These are phyloP conservation scores for Tetraneura akinire DNA, from an alignment of 1,140 invertebrate species.

Conservation along the genomic window DNA sequence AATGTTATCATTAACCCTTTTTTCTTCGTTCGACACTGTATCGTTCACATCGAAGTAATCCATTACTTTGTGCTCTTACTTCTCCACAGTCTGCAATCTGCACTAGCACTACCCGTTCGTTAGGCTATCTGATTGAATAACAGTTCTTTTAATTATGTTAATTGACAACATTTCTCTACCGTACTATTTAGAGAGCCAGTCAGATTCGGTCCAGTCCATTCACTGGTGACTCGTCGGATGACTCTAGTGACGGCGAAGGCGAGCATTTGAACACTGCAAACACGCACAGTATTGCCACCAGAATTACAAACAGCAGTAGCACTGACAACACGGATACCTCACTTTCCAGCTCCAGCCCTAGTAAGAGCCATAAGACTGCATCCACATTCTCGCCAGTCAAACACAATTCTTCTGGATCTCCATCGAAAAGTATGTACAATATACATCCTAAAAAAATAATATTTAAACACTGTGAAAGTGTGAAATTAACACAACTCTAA, in stretches of 20 bases:
- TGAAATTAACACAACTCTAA: too few relatives aligned
- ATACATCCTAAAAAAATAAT: too few relatives aligned
- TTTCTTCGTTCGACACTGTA: too few relatives aligned
- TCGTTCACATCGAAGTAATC: too few relatives aligned
- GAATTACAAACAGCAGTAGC: constrained; percentile 62
- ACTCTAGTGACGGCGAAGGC: constrained; percentile 87
- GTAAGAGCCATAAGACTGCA: constrained; percentile 80
- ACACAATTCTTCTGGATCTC: constrained; percentile 79
- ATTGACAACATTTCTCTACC: too few relatives aligned
- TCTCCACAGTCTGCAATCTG: too few relatives aligned
- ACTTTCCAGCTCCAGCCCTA: constrained; percentile 69
- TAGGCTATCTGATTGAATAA: too few relatives aligned
- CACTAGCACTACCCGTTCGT: too few relatives aligned
- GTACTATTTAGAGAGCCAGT: constrained; percentile 74
- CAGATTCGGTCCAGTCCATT: constrained; percentile 95
- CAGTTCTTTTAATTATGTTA: too few relatives aligned
- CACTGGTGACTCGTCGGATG: constrained; percentile 91
- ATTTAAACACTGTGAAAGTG: too few relatives aligned
- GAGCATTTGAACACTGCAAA: constrained; percentile 56
- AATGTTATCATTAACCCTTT: too few relatives aligned
- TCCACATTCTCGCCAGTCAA: constrained; percentile 82
- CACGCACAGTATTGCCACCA: constrained; percentile 55
- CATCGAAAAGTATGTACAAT: constrained; percentile 77
- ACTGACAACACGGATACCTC: constrained; percentile 60
- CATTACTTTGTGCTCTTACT: too few relatives aligned